Evolutionary conservation across 2,113 vertebrate genomes (phyloP).

Genomic region (Peromyscus polionotus): DNA sequence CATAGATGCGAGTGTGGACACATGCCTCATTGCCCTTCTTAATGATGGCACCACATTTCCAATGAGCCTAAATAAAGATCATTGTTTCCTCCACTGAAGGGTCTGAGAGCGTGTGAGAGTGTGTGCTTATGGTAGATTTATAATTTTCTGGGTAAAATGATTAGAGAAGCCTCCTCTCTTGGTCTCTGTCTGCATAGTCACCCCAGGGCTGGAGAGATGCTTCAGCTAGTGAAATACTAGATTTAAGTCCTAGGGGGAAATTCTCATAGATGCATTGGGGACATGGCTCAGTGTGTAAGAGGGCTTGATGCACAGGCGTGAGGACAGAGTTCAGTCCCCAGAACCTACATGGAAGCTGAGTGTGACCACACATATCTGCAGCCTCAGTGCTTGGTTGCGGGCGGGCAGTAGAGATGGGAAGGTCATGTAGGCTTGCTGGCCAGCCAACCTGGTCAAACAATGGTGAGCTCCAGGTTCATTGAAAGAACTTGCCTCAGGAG

Average conservation of each 20-base stretch:
- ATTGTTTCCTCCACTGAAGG: conserved; percentile 5
- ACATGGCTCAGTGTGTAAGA: background rate
- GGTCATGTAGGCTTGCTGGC: background rate
- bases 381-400: background rate
- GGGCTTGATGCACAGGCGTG: background rate
- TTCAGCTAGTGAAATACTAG: background rate
- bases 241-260: no score
- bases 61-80: conserved; percentile 24
- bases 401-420: background rate
- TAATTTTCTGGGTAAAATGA: conserved; percentile 3
- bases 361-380: background rate
- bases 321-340: background rate
- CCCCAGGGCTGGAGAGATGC: background rate
- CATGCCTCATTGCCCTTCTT: conserved; percentile 30
- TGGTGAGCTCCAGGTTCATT: background rate
- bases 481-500: background rate
- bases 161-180: background rate
- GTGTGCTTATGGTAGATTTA: background rate
- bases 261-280: background rate
- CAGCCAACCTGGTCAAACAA: background rate
- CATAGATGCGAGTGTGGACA: background rate
- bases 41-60: background rate
- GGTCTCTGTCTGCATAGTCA: no score
- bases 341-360: background rate
- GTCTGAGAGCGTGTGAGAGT: background rate